Conservation (phyloP, 2,113 vertebrate species). For the Xiphorhynchus elegans region DNA sequence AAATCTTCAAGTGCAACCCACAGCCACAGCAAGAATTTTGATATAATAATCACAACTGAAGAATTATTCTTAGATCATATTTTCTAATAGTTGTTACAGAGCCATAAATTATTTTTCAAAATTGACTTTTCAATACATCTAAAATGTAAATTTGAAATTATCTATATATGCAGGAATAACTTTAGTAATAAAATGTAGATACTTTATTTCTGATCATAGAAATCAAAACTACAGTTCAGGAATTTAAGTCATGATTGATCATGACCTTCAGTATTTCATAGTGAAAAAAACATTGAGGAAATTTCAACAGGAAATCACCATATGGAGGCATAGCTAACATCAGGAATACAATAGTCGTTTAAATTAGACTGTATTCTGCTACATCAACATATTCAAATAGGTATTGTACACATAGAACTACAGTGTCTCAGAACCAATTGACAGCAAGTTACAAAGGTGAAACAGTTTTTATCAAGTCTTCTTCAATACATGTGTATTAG, state of each 20-base stretch:
- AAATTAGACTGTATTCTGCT: neutral
- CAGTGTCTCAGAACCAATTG: neutral
- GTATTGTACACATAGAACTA: neutral
- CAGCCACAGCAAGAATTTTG: neutral
- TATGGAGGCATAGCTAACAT: neutral
- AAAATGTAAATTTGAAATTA: neutral
- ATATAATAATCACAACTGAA: neutral
- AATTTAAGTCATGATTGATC: neutral
- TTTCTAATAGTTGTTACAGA: neutral
- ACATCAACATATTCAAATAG: neutral
- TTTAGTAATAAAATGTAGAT: neutral
- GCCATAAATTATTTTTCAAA: constrained; percentile 3
- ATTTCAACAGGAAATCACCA: neutral
- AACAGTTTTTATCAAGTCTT: neutral
- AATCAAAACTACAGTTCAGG: neutral
- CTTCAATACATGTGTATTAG: neutral
- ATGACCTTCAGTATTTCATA: neutral
- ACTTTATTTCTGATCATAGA: neutral
- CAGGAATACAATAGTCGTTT: neutral
- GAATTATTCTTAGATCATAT: neutral
- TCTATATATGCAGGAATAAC: neutral
- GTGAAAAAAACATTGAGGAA: neutral
- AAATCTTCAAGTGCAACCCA: neutral
- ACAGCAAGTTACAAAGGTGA: neutral
- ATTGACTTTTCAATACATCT: neutral